Evolutionary conservation across 2,888 invertebrate genomes (phyloP).

Genomic region (Scrobipalpa costella): DNA sequence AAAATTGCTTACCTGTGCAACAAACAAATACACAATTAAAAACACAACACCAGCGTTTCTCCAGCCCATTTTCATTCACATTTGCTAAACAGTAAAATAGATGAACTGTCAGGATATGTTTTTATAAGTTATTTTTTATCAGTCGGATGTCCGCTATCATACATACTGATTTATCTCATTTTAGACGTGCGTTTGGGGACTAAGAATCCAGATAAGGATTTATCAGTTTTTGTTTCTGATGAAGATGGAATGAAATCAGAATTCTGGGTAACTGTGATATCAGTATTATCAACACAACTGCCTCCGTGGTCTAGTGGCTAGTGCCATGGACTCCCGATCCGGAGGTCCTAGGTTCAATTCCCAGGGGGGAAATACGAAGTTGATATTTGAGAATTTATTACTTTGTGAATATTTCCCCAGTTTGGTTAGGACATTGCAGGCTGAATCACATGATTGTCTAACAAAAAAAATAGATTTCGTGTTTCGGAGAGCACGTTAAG

Average conservation of each 20-base stretch:
- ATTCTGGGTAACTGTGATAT: neutral
- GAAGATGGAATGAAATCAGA: neutral
- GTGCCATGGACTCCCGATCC: too few species aligned
- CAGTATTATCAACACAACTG: neutral
- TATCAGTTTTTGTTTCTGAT: neutral
- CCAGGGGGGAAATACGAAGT: too few species aligned
- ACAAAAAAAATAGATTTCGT: too few species aligned
- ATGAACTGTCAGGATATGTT: neutral
- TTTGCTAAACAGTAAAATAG: neutral
- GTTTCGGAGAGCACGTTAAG: too few species aligned
- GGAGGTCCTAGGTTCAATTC: too few species aligned
- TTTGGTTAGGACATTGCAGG: too few species aligned
- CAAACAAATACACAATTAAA: neutral
- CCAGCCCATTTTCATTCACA: neutral
- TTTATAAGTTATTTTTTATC: constrained; percentile 10
- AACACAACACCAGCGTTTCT: neutral
- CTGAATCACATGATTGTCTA: too few species aligned
- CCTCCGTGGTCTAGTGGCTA: too few species aligned
- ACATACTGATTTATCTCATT: neutral
- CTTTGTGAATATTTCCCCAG: too few species aligned
- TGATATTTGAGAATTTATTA: too few species aligned
- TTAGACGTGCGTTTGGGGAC: neutral
- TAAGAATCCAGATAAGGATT: neutral
- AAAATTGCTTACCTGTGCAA: constrained; percentile 18
- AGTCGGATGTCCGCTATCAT: neutral